phyloP scores from a whole-genome alignment of 2,888 invertebrate species.

The Eupithecia inturbata region DNA sequence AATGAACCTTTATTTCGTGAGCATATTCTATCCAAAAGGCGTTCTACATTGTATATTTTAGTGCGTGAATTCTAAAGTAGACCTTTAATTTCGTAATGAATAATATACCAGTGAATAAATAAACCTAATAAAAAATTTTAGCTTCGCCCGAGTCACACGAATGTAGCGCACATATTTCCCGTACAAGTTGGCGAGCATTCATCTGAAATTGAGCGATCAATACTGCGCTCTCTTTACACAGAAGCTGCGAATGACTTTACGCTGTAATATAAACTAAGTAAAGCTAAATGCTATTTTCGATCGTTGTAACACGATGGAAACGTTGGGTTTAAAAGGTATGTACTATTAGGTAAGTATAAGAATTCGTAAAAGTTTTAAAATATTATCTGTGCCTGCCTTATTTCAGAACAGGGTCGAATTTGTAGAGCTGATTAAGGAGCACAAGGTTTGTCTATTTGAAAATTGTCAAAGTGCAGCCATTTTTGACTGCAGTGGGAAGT shows the following conservation, averaged over 20 bases:
- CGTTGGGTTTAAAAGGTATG: neutral
- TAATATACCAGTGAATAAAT: neutral
- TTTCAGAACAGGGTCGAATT: neutral
- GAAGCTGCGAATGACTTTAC: constrained; percentile 2
- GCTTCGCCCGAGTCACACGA: neutral
- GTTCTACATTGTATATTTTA: neutral
- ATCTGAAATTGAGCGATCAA: constrained; percentile 23
- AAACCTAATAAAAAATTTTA: neutral
- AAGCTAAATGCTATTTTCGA: neutral
- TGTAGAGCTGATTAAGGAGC: neutral
- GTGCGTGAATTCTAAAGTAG: neutral
- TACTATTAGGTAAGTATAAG: neutral
- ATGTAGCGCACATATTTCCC: neutral
- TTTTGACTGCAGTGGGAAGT: neutral
- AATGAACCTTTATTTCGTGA: neutral
- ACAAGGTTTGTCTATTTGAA: neutral
- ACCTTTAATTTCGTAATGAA: neutral
- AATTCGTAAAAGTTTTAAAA: neutral
- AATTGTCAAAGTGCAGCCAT: neutral
- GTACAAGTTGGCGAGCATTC: constrained; percentile 9
- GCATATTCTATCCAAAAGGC: neutral
- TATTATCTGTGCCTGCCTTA: neutral
- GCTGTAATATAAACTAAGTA: neutral
- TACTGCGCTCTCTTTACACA: constrained; percentile 19
- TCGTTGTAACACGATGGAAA: neutral